Evolutionary conservation across 64 coral and sea anemone species (phyloP).

Genomic region (Porites lutea): DNA sequence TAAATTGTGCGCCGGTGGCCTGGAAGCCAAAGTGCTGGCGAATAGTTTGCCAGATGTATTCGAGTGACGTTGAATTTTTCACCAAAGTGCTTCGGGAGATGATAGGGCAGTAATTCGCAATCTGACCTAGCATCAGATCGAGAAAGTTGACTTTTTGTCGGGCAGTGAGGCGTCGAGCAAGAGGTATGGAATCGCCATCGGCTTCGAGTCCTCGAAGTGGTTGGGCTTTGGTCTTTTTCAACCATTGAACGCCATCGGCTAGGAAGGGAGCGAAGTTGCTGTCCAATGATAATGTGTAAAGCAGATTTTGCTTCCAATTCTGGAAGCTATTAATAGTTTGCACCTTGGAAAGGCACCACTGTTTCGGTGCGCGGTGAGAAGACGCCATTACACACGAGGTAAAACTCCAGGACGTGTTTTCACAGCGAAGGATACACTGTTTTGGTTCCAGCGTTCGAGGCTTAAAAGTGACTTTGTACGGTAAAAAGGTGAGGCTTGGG

Average conservation of each 20-base stretch:
- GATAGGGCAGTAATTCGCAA: constrained; percentile 64
- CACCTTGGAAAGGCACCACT: constrained; percentile 53
- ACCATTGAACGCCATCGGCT: constrained; percentile 9
- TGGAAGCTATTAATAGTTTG: constrained; percentile 61
- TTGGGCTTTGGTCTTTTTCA: constrained; percentile 37
- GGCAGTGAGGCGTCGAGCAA: constrained; percentile 21
- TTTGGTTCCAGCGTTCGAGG: constrained; percentile 22
- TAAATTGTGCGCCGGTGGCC: constrained; percentile 52
- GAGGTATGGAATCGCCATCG: constrained; percentile 22
- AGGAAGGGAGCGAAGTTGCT: constrained; percentile 43
- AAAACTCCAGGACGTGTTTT: background rate
- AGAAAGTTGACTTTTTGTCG: constrained; percentile 30
- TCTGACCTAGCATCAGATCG: constrained; percentile 50
- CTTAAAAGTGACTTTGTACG: background rate
- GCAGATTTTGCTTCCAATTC: constrained; percentile 58
- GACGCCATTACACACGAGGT: constrained; percentile 20
- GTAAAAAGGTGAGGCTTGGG: constrained; percentile 25
- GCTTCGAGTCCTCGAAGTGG: background rate
- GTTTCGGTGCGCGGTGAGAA: constrained; percentile 51
- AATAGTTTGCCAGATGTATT: constrained; percentile 38
- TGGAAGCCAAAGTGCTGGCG: constrained; percentile 56
- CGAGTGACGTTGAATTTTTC: constrained; percentile 46
- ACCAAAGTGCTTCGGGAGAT: constrained; percentile 32
- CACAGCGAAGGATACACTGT: constrained; percentile 45
- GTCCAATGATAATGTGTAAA: constrained; percentile 59